phyloP scores from a whole-genome alignment of 2,113 vertebrate genomes.

The Paraplagusia blochii region DNA sequence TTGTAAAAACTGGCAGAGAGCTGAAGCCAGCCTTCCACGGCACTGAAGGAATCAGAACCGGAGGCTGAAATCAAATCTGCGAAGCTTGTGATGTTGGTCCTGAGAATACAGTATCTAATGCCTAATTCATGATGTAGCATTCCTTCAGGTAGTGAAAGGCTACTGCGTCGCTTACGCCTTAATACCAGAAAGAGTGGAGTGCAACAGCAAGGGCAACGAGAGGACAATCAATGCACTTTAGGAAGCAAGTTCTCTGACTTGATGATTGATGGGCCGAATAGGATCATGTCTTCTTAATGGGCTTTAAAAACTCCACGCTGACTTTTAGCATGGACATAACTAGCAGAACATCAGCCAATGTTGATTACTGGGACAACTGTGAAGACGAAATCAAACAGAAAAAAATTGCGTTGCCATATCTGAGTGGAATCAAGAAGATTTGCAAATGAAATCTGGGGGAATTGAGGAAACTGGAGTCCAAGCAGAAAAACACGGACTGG shows the following conservation, averaged over 20 bases:
- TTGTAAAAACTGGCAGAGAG: background rate
- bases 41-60: conserved; percentile 25
- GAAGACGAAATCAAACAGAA: no score
- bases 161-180: conserved; percentile 2
- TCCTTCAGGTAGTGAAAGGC: conserved; percentile 31
- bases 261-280: conserved; percentile 4
- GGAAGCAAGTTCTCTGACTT: background rate
- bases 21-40: conserved; percentile 19
- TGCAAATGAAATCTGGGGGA: no score
- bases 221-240: conserved; percentile 24
- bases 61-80: conserved; percentile 53
- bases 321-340: no score
- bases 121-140: conserved; percentile 52
- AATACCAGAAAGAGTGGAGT: conserved; percentile 32
- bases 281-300: background rate
- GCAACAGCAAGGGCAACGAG: conserved; percentile 24
- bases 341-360: no score
- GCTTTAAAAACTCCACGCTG: no score
- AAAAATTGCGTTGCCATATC: no score
- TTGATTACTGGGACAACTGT: no score
- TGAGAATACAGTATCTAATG: conserved; percentile 29
- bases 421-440: no score
- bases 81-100: conserved; percentile 32
- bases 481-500: no score
- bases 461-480: no score